Evolutionary conservation across 2,113 vertebrate genomes (phyloP), one percentile per base, ranked within the genome.

Genomic region (Plectropomus leopardus): DNA sequence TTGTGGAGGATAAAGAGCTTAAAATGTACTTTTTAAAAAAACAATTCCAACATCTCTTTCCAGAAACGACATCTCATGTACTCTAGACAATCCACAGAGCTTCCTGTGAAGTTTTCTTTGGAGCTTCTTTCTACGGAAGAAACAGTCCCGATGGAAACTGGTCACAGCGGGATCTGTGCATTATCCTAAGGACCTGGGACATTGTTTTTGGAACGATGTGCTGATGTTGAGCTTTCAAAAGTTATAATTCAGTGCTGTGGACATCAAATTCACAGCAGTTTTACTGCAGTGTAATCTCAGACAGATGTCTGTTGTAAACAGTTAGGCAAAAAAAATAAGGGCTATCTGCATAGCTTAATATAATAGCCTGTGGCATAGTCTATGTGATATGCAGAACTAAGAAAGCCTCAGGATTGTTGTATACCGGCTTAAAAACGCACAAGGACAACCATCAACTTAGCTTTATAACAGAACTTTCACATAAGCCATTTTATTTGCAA

Each of bases 41-140:
- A 16, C 16, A 48, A 48, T 9, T n/a, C n/a, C 48, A 23, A 26
- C 15, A 36, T 34, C 10, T n/a, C 4, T 24, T 17, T 59, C 19
- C 40, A 59, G 28, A 48, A 60, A 24, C 19, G 24, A 45, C 32
- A 21, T 24, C 54, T 17, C 2, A 54, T 4, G 6, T 15, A 9
- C 28, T 45, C 2, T 13, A 8, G 34, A 78, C 10, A 48, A 30
- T 42, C 5, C 17, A 15, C 58, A 42, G 10, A 26, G 15, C 47
- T 67, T 21, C 28, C 13, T 34, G 21, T 17, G 16, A 36, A 17
- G 40, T 28, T 73, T 60, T 67, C 24, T 34, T 34, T 74, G 78
- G 78, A 60, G 24, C 24, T 23, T 3, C n/a, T 36, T 24, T 21
- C 11, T 21, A 26, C 70, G 26, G 44, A 47, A 42, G 28, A 34